Evolutionary conservation across 1,140 invertebrate genomes (phyloP).

Genomic region (Diachasmimorpha longicaudata): DNA sequence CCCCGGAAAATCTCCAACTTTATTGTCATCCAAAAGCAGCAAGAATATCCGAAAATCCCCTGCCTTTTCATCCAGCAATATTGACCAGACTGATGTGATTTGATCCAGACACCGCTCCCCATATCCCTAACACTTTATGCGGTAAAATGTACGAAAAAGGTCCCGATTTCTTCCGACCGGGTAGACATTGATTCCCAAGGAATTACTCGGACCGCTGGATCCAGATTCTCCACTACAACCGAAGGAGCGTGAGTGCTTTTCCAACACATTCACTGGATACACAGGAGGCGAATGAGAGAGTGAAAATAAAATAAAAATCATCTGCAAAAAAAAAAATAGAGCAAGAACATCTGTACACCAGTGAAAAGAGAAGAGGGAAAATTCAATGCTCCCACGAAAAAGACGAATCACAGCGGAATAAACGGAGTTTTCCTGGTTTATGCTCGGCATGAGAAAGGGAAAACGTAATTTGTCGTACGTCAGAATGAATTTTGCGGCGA

Average conservation of each 20-base stretch:
- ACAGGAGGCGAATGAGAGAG: background rate
- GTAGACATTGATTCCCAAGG: conserved; percentile 17
- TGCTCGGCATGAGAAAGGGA: background rate
- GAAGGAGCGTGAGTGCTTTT: background rate
- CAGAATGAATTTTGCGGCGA: background rate
- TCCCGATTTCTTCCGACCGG: conserved; percentile 20
- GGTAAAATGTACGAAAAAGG: conserved; percentile 4
- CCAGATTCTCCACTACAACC: background rate
- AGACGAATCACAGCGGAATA: background rate
- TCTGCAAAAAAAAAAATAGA: background rate
- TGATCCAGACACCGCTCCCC: background rate
- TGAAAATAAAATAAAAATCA: background rate
- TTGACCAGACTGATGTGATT: conserved; percentile 3
- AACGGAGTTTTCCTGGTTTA: background rate
- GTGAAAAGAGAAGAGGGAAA: background rate
- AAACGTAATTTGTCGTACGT: conserved; percentile 13
- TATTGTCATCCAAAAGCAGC: no score
- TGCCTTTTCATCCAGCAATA: background rate
- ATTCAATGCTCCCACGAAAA: background rate
- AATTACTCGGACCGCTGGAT: conserved; percentile 20
- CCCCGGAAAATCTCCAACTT: no score
- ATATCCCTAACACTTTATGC: background rate
- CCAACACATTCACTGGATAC: background rate
- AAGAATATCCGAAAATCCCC: background rate
- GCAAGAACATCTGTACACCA: background rate